Conservation (phyloP, 2,113 vertebrate genomes). For the Microtus richardsoni region DNA sequence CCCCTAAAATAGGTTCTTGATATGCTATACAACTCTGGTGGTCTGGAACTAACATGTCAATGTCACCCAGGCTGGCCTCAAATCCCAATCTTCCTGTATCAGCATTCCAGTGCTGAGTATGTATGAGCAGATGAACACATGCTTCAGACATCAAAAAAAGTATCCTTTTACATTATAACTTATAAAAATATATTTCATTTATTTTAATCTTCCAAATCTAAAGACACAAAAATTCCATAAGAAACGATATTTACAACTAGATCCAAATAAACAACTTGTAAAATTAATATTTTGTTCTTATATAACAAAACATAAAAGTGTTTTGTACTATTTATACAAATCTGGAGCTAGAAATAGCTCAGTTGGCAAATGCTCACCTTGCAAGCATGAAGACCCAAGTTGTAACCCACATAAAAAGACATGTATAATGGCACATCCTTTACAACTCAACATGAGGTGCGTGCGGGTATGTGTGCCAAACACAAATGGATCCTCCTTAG, state of each 20-base stretch:
- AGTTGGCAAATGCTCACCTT: neutral
- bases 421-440: neutral
- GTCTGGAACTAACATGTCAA: neutral
- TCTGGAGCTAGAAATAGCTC: neutral
- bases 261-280: neutral
- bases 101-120: neutral
- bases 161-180: neutral
- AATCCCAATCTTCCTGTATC: neutral
- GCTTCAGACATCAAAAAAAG: constrained; percentile 47
- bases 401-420: neutral
- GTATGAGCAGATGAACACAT: neutral
- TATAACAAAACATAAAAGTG: too few species aligned
- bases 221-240: constrained; percentile 25
- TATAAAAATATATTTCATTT: constrained; percentile 53
- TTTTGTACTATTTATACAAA: too few species aligned
- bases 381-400: neutral
- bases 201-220: constrained; percentile 38
- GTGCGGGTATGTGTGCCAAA: neutral
- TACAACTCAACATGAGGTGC: neutral
- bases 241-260: constrained; percentile 38
- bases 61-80: neutral
- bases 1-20: too few species aligned
- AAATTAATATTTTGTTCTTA: too few species aligned
- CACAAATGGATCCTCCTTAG: neutral
- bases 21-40: neutral